These are phyloP conservation scores for Pollachius pollachius DNA, from an alignment of 2,113 vertebrate genomes.

Conservation along the genomic window DNA sequence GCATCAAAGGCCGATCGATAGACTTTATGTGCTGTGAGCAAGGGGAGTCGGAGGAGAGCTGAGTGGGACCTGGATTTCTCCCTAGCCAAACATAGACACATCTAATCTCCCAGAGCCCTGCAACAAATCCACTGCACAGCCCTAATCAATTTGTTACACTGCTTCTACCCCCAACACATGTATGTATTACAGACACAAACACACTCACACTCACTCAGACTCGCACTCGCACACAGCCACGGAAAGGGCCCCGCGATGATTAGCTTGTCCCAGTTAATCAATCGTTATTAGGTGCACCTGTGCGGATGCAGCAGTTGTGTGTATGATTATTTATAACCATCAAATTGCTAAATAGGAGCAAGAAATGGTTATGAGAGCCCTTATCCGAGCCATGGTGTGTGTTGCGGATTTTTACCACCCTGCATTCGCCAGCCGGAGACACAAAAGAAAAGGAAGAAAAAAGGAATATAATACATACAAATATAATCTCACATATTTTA, in stretches of 20 bases:
- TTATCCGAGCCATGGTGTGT: too few species aligned
- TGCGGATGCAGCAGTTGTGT: slow-evolving; percentile 36
- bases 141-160: slow-evolving; percentile 48
- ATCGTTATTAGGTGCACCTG: slow-evolving; percentile 60
- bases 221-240: slow-evolving; percentile 13
- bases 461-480: neutral
- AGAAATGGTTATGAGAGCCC: neutral
- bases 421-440: neutral
- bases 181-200: neutral
- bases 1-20: slow-evolving; percentile 49
- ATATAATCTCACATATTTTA: neutral
- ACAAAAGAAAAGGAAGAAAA: neutral
- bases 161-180: slow-evolving; percentile 12
- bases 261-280: slow-evolving; percentile 67
- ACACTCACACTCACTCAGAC: neutral
- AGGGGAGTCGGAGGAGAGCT: slow-evolving; percentile 21
- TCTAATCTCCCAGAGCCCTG: slow-evolving; percentile 45
- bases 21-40: slow-evolving; percentile 20
- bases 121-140: slow-evolving; percentile 55
- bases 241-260: slow-evolving; percentile 41
- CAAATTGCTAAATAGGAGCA: slow-evolving; percentile 64
- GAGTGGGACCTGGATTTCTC: slow-evolving; percentile 27
- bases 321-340: slow-evolving; percentile 60
- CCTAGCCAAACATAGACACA: slow-evolving; percentile 33
- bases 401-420: too few species aligned